phyloP scores from a whole-genome alignment of 1,140 invertebrate genomes.

The Manduca sexta region DNA sequence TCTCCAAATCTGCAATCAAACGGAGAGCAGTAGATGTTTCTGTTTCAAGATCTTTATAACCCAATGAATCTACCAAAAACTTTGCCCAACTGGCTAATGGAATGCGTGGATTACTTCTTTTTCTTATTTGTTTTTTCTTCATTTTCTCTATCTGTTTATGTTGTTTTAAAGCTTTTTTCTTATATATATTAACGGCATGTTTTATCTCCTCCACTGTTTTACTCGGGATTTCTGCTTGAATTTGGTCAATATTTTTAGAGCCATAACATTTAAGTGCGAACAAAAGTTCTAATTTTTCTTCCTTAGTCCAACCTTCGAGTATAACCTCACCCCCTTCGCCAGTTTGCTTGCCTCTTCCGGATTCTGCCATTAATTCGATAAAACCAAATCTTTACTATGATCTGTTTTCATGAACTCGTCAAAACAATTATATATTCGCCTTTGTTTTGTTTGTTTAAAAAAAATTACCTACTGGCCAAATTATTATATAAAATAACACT shows the following conservation, averaged over 20 bases:
- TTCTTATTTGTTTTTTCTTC: conserved; percentile 6
- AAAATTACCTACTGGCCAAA: too few relatives aligned
- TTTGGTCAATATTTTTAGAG: conserved; percentile 25
- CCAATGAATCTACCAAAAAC: conserved; percentile 33
- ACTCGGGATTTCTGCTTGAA: conserved; percentile 22
- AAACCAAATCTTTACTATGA: too few relatives aligned
- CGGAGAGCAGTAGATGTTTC: conserved; percentile 46
- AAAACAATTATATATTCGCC: too few relatives aligned
- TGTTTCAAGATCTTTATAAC: conserved; percentile 41
- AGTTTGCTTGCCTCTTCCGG: background rate
- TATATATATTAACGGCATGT: conserved; percentile 37
- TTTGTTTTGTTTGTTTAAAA: too few relatives aligned
- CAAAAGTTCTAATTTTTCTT: conserved; percentile 43
- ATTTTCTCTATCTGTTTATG: background rate
- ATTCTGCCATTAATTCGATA: background rate
- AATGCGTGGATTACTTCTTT: conserved; percentile 12
- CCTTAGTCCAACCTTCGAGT: conserved; percentile 33
- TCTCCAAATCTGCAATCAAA: conserved; percentile 55
- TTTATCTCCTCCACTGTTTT: conserved; percentile 38
- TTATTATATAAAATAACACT: too few relatives aligned
- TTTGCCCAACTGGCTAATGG: conserved; percentile 48
- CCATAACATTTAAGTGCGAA: conserved; percentile 34
- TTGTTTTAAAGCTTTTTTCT: conserved; percentile 28
- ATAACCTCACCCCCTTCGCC: background rate
- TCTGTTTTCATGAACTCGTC: too few relatives aligned